Evolutionary conservation across 2,888 invertebrate species (phyloP), one percentile per base, ranked within the genome.

Genomic region (Hirtodrosophila histrioides): DNA sequence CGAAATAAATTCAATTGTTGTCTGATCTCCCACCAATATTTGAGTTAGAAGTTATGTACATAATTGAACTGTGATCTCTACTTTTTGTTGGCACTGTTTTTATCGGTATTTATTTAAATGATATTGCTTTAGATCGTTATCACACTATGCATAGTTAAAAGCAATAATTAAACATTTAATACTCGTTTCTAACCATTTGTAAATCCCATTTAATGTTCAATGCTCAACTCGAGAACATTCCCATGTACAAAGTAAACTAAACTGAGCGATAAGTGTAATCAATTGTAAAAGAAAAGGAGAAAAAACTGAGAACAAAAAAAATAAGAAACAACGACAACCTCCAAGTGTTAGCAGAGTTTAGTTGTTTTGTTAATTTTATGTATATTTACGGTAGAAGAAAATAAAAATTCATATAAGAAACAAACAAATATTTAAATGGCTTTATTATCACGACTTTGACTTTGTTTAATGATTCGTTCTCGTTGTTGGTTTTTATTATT

Each of bases 361-460:
- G 27, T 17, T 17, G 17, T 17, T 17, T 17, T 17, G 17, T 17
- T 17, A 27, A 27, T 31, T 31, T 31, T 31, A 31, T 31, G 27
- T 43, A 57, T 58, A 51, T 51, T 48, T 54, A 50, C 45, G n/a
- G 40, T 33, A 45, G 17, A 8, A 56, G 27, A 12, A 29, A 9
- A 31, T 31, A 40, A 27, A 27, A 27, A 27, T 27, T 11, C 12
- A 2, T 9, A 3, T 51, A 37, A 12, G 39, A 40, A 17, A 29
- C 27, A 27, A 55, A 43, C 58, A 71, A 71, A 67, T 76, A 78
- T 80, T 70, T 66, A 80, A 70, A 77, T 77, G 60, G 43, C 57
- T 80, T 65, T 65, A 58, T 68, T 77, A 80, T 66, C 80, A 77
- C 80, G 80, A 79, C 67, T 61, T 65, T 70, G 69, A 60, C 58